Percentiles rank a stretch among this genome's conserved stretches.
Conservation (phyloP, 1,140 invertebrate genomes). For the Monomorium pharaonis region DNA sequence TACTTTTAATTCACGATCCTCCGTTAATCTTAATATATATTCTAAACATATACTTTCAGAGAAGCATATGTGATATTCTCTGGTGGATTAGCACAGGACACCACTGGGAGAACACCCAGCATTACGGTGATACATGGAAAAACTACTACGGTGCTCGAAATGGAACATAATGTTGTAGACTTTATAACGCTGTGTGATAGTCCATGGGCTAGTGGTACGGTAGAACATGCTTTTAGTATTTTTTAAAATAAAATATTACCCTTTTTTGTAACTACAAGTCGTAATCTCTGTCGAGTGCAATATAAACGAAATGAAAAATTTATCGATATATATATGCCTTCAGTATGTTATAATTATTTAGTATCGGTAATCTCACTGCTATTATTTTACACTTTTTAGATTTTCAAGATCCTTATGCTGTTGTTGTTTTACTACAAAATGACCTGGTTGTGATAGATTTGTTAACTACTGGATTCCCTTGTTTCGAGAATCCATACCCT, state of each 20-base stretch:
- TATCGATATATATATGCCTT: neutral
- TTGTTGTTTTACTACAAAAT: slow-evolving; percentile 98
- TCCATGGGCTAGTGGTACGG: slow-evolving; percentile 95
- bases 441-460: slow-evolving; percentile 99
- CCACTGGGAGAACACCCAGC: slow-evolving; percentile 95
- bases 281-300: neutral
- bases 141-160: slow-evolving; percentile 98
- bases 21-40: neutral
- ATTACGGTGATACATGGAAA: slow-evolving; percentile 98
- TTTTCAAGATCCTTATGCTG: slow-evolving; percentile 98
- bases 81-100: slow-evolving; percentile 96
- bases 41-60: slow-evolving; percentile 81
- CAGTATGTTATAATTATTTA: neutral
- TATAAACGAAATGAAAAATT: neutral
- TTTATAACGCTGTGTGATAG: slow-evolving; percentile 98
- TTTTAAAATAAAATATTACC: slow-evolving; percentile 12
- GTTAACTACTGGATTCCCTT: slow-evolving; percentile 97
- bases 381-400: slow-evolving; percentile 89
- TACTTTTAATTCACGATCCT: neutral
- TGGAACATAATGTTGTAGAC: slow-evolving; percentile 99
- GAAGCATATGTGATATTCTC: slow-evolving; percentile 97
- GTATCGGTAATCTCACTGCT: neutral
- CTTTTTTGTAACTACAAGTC: neutral
- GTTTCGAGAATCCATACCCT: slow-evolving; percentile 99
- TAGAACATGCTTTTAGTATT: slow-evolving; percentile 11